These are phyloP conservation scores for Sabellastarte sp. DNA, from an alignment of 2,888 invertebrate genomes.

Conservation along the genomic window DNA sequence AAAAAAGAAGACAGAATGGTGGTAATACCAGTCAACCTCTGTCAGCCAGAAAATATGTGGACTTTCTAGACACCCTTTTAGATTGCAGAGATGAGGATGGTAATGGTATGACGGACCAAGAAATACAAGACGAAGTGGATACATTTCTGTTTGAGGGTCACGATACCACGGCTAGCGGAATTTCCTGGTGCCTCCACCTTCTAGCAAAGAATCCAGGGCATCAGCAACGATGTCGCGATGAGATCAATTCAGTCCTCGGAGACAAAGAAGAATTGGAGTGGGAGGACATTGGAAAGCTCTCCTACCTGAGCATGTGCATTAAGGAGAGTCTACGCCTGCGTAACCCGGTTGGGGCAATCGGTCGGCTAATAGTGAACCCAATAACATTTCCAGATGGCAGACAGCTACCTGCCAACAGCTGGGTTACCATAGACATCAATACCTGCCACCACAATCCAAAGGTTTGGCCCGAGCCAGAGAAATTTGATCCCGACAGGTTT, in stretches of 20 bases:
- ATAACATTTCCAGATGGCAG: conserved; percentile 6
- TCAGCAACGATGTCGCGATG: conserved; percentile 1
- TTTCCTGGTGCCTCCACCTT: conserved; percentile 2
- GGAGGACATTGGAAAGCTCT: conserved; percentile 5
- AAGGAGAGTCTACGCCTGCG: conserved; percentile 10
- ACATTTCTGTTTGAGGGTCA: too few species aligned
- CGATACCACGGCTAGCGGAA: conserved; percentile 4
- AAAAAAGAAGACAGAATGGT: too few species aligned
- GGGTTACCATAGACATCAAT: not conserved
- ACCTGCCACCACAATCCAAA: conserved; percentile 2
- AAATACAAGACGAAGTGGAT: not conserved
- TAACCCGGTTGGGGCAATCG: not conserved
- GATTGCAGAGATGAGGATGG: conserved; percentile 1
- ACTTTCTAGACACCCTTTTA: too few species aligned
- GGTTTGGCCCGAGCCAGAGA: conserved; percentile 9
- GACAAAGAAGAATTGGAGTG: conserved; percentile 1
- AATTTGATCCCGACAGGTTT: conserved; percentile 11
- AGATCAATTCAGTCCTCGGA: conserved; percentile 3
- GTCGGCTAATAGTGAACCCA: not conserved
- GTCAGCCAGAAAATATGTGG: too few species aligned
- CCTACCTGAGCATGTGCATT: conserved; percentile 3
- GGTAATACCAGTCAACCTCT: too few species aligned
- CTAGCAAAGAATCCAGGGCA: conserved; percentile 8
- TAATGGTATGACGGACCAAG: not conserved
- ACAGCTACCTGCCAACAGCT: not conserved